Evolutionary conservation across 1,140 invertebrate species (phyloP).

Genomic region (Arctopsyche grandis): DNA sequence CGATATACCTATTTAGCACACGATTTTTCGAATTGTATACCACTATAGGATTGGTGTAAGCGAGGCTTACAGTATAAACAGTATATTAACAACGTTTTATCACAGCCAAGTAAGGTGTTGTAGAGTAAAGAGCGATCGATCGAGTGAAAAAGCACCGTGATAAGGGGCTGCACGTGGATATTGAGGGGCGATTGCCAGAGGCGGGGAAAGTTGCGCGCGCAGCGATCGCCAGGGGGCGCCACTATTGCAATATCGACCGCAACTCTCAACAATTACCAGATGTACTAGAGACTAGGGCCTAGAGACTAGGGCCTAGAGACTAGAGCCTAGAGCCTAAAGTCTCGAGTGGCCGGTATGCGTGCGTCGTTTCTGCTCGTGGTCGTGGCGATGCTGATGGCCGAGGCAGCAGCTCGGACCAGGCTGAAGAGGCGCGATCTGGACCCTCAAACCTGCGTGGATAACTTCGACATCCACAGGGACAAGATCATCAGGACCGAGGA

Average conservation of each 20-base stretch:
- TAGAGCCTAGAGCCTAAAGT: not conserved
- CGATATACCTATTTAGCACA: not conserved
- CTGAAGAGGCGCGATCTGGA: slow-evolving; percentile 60
- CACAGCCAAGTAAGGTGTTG: not conserved
- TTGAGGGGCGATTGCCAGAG: not conserved
- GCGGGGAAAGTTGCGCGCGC: no score
- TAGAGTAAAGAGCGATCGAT: not conserved
- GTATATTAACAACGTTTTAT: not conserved
- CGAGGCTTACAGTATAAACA: no score
- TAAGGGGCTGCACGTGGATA: not conserved
- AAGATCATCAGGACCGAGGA: slow-evolving; percentile 93
- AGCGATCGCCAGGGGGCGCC: no score
- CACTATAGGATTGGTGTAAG: no score
- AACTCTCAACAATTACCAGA: not conserved
- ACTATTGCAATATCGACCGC: not conserved
- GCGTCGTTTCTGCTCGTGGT: slow-evolving; percentile 34
- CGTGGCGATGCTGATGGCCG: not conserved
- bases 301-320: not conserved
- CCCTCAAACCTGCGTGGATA: slow-evolving; percentile 67
- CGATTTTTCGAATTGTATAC: no score
- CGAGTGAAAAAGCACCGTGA: not conserved
- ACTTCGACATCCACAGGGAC: slow-evolving; percentile 86
- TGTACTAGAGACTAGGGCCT: not conserved
- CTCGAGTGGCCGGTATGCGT: not conserved
- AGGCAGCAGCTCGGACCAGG: slow-evolving; percentile 52